Evolutionary conservation across 2,113 vertebrate species (phyloP), one percentile per base, ranked within the genome.

Genomic region (Conger conger): DNA sequence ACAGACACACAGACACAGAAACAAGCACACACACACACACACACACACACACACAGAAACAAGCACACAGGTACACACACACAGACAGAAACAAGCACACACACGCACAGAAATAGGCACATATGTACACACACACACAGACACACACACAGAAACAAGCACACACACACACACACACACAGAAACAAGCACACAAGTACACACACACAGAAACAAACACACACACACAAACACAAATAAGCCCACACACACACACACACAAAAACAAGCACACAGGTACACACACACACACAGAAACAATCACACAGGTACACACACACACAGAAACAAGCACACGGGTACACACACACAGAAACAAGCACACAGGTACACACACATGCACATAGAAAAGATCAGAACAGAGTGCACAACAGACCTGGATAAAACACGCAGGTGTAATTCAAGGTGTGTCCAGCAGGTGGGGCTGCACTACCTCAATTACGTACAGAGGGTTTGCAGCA

Each of bases 121-220:
- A 60, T 1, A 76, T 63, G n/a, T 37, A 73, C 35, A 3, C 80
- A 37, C 30, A n/a, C 82, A 30, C 63, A 36, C 16, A 35, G 7
- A 82, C 38, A 40, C 81, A 81, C n/a, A 53, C 45, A 27, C 5
- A 53, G 17, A n/a, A 20, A 60, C 27, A 23, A 37, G 57, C 40
- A 42, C 1, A 42, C 40, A 9, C 45, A 23, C 89, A 37, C 18
- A 85, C 37, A 73, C 18, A 80, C 53, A 80, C 18, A 85, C 30
- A 63, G n/a, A n/a, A n/a, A n/a, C n/a, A n/a, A n/a, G n/a, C n/a
- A n/a, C n/a, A n/a, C n/a, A n/a, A n/a, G n/a, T n/a, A n/a, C 77
- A 68, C 27, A 83, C n/a, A n/a, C 50, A 76, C 18, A 40, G 5
- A 83, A 1, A 23, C 60, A 83, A 20, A 45, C 60, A 42, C 57